Conservation (phyloP, 2,797 vertebrate species). For the Sebastes aleutianus region DNA sequence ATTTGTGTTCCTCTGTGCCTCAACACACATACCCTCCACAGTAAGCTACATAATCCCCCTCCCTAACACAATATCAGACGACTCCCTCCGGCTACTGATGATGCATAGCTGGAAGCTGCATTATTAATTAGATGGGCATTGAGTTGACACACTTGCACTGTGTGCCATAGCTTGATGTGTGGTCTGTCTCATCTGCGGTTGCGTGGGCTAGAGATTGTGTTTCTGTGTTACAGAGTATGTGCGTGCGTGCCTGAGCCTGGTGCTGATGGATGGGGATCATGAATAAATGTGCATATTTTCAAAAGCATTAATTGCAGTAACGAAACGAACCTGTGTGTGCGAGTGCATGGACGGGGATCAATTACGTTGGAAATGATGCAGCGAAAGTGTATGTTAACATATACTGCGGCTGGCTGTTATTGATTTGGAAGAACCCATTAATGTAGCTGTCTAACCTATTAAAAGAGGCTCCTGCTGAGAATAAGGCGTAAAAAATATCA, state of each 20-base stretch:
- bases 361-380: conserved; percentile 35
- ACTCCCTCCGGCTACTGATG: conserved; percentile 40
- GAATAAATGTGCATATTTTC: conserved; percentile 33
- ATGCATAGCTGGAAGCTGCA: conserved; percentile 52
- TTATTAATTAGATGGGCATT: conserved; percentile 60
- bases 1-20: conserved; percentile 1
- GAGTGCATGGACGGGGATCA: conserved; percentile 8
- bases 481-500: neutral
- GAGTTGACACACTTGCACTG: conserved; percentile 37
- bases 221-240: conserved; percentile 38
- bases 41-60: conserved; percentile 2
- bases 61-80: conserved; percentile 9
- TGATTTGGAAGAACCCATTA: conserved; percentile 37
- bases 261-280: conserved; percentile 33
- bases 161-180: conserved; percentile 40
- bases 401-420: conserved; percentile 14
- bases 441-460: conserved; percentile 27
- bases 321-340: neutral
- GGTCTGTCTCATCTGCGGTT: conserved; percentile 43
- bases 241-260: conserved; percentile 8
- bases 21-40: conserved; percentile 13
- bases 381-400: conserved; percentile 24
- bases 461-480: conserved; percentile 38
- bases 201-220: conserved; percentile 35
- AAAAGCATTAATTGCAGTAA: conserved; percentile 50